Conservation (phyloP, 2,888 invertebrate species). For the Argyresthia albistria region DNA sequence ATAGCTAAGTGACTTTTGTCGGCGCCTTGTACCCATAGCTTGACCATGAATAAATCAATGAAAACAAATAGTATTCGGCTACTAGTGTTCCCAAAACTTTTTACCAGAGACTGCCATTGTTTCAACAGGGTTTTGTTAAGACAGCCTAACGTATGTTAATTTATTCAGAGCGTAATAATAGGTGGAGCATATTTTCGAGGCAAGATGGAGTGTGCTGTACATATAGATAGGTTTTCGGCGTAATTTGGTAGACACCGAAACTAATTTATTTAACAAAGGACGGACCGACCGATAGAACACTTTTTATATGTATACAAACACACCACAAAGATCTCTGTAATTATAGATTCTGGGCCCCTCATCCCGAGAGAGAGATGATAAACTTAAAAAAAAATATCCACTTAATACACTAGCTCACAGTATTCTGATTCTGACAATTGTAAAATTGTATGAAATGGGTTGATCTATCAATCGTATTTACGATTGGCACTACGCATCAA, state of each 20-base stretch:
- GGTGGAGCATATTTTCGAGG: constrained; percentile 66
- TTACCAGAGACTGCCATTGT: constrained; percentile 57
- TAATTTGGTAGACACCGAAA: constrained; percentile 75
- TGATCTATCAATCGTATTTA: too few species aligned
- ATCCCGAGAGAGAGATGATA: constrained; percentile 16
- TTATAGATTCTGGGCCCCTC: constrained; percentile 34
- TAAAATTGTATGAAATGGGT: too few species aligned
- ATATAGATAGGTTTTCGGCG: constrained; percentile 66
- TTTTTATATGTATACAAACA: constrained; percentile 67
- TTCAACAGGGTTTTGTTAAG: constrained; percentile 52
- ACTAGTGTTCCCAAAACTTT: constrained; percentile 61
- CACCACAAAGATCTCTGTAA: constrained; percentile 34
- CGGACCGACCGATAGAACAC: constrained; percentile 62
- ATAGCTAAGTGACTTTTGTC: constrained; percentile 45
- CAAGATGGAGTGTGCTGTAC: constrained; percentile 53
- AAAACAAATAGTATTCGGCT: constrained; percentile 70
- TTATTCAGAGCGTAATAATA: constrained; percentile 55
- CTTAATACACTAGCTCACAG: too few species aligned
- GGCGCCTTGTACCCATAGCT: constrained; percentile 56
- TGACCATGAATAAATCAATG: constrained; percentile 71
- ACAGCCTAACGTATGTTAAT: constrained; percentile 55
- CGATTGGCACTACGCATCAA: too few species aligned
- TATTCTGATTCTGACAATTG: too few species aligned
- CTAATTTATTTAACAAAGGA: constrained; percentile 74
- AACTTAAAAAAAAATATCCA: too few species aligned